phyloP scores from a whole-genome alignment of 23 tunicate species.

The Clavelina lepadiformis region DNA sequence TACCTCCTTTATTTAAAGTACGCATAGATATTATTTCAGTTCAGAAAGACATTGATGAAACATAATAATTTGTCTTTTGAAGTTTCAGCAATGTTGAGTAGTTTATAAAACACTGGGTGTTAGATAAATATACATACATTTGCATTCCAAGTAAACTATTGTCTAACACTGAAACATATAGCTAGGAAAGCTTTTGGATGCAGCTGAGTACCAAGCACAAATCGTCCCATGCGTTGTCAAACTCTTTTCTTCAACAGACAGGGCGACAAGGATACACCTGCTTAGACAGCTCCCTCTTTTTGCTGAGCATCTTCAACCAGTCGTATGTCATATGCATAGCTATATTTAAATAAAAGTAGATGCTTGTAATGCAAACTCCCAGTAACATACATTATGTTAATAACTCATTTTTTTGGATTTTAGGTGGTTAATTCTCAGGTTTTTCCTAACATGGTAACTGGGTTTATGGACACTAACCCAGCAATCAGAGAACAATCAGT shows the following conservation, averaged over 20 bases:
- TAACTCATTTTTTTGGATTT: constrained; percentile 1
- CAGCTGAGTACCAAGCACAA: constrained; percentile 72
- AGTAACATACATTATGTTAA: too few relatives aligned
- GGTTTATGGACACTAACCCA: constrained; percentile 98
- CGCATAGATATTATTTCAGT: background rate
- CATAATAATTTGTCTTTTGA: background rate
- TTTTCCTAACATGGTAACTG: constrained; percentile 87
- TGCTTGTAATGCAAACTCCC: too few relatives aligned
- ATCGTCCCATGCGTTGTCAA: constrained; percentile 96
- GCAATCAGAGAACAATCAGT: constrained; percentile 96
- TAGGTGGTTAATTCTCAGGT: constrained; percentile 95
- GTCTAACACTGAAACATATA: too few relatives aligned
- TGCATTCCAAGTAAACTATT: background rate
- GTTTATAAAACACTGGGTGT: too few relatives aligned
- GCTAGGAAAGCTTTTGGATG: constrained; percentile 73
- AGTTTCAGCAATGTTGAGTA: background rate
- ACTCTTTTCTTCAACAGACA: constrained; percentile 88
- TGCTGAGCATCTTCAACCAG: constrained; percentile 86
- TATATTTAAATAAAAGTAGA: background rate
- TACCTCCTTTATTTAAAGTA: constrained; percentile 93
- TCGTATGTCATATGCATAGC: constrained; percentile 30
- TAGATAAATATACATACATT: background rate
- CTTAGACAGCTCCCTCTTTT: constrained; percentile 89
- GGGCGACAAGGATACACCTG: constrained; percentile 91
- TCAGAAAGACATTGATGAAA: background rate